Evolutionary conservation across 2,797 vertebrate genomes (phyloP).

Genomic region (Phoebastria nigripes): DNA sequence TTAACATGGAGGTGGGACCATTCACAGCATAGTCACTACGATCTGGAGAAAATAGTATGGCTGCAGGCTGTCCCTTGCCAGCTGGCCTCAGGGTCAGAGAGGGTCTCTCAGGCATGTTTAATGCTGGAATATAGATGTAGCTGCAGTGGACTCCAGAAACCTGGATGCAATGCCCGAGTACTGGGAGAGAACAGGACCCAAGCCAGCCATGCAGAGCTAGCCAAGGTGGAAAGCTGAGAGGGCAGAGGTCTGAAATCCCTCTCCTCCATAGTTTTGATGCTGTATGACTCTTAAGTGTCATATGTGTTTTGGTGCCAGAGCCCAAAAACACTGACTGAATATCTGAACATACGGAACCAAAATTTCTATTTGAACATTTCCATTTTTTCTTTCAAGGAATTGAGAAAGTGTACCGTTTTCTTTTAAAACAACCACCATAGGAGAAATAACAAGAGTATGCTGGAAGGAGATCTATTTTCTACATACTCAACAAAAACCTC

Average conservation of each 20-base stretch:
- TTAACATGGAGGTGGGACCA: rapidly evolving
- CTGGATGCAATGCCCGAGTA: background rate
- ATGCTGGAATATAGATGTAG: background rate
- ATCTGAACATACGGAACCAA: background rate
- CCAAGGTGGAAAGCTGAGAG: background rate
- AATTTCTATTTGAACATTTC: background rate
- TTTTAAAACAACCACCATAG: background rate
- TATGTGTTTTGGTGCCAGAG: background rate
- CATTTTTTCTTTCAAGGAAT: background rate
- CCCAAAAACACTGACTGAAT: background rate
- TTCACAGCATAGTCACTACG: background rate
- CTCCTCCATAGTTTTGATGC: background rate
- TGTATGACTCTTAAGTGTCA: background rate
- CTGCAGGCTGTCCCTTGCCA: background rate
- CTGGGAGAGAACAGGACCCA: background rate
- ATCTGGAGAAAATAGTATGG: background rate
- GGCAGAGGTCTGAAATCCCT: background rate
- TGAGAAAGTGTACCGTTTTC: background rate
- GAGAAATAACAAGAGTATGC: background rate
- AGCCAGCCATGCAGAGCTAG: background rate
- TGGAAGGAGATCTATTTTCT: background rate
- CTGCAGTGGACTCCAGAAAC: background rate
- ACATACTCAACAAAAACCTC: background rate
- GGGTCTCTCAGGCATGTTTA: background rate
- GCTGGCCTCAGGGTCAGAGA: background rate